These are phyloP conservation scores for Leucoma salicis DNA, from an alignment of 2,888 invertebrate genomes.

Conservation along the genomic window DNA sequence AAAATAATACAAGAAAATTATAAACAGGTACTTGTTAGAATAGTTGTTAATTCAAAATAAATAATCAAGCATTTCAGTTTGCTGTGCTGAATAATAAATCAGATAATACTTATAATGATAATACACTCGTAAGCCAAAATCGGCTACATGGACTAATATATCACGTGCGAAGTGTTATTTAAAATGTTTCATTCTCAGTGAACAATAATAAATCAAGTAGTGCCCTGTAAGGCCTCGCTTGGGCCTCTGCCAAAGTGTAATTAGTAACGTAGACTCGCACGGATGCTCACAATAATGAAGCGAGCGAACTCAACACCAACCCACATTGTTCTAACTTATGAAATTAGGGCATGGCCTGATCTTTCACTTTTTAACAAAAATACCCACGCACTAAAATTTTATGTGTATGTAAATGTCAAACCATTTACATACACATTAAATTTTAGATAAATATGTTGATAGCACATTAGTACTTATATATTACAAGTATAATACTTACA, in stretches of 20 bases:
- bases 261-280: conserved; percentile 64
- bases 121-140: conserved; percentile 24
- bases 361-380: conserved; percentile 23
- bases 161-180: conserved; percentile 57
- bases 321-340: conserved; percentile 62
- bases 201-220: conserved; percentile 71
- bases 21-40: no score
- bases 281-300: conserved; percentile 63
- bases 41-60: no score
- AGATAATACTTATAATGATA: conserved; percentile 12
- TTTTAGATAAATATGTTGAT: no score
- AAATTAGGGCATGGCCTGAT: conserved; percentile 51
- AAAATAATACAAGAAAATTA: no score
- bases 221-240: conserved; percentile 55
- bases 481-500: no score
- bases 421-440: no score
- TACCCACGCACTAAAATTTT: background rate
- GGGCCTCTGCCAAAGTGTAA: conserved; percentile 73
- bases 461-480: no score
- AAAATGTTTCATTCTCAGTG: conserved; percentile 64
- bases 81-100: no score
- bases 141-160: conserved; percentile 51
- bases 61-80: no score
- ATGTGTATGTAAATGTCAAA: no score
- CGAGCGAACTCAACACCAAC: conserved; percentile 46